Evolutionary conservation across 30 jellyfish, hydroid and myxozoan species (phyloP), one percentile per base, ranked within the genome.

Genomic region (Calvadosia cruxmelitensis): DNA sequence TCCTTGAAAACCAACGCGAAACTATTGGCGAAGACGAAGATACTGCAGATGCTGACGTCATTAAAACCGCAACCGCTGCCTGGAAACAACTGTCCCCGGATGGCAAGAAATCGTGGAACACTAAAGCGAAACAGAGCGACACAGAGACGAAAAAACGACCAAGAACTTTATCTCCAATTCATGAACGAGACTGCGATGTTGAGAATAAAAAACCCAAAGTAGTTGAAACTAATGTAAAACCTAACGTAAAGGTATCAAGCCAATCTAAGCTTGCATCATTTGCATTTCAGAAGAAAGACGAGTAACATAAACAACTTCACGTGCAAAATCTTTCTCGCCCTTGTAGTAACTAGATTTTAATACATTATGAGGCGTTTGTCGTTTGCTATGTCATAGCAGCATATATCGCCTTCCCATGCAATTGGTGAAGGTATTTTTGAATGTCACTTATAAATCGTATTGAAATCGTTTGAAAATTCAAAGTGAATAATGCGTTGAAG

Each of bases 31-130:
- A 74, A 15, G 25, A 49, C 27, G 68, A 35, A 50, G 68, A 57
- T 63, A 82, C 68, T 13, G 23, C 31, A 7, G 69, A 27, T 1
- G 28, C 79, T 0, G 84, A 50, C 63, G 29, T 69, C 13, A 73
- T 73, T 74, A 42, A 27, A 3, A 32, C 3, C 57, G 57, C 57
- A 42, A 20, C 57, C 10, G 57, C 20, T 20, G 57, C 57, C 32
- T 89, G 98, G 98, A 81, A 81, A 50, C 31, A 52, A 1, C 63
- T 89, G 34, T 29, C 75, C 1, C 62, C 79, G 27, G 92, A 80
- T 5, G 95, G 71, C 53, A 89, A 89, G 78, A 78, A 77, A 70
- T 25, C 67, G 31, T 89, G 98, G 98, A 89, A 81, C 78, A 74
- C 15, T 51, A 81, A 76, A 67, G 93, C 93, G 35, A 73, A 66